Base-by-base conservation (phyloP, 2,888 invertebrate species). In the Acanthosepion pharaonis region DNA sequence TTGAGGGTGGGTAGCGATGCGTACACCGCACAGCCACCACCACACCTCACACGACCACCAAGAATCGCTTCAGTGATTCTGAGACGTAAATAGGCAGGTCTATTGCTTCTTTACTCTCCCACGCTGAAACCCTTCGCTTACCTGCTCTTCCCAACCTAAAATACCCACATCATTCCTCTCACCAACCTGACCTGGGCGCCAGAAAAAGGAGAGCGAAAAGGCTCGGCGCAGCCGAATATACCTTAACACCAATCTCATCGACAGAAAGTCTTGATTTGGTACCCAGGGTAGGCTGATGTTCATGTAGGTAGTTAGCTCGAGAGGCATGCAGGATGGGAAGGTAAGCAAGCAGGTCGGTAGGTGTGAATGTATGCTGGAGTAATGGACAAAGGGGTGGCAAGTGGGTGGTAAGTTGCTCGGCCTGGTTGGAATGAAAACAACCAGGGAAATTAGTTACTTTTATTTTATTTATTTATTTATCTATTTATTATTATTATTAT, bases 51-150 rank as follows among this genome's bases (percentile, higher is more conserved):
- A 11, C 78, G n/a, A n/a, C n/a, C 11, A 78, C 78, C n/a, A 78
- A 78, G 78, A 78, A 78, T n/a, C 78, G 78, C 78, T 78, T n/a
- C 78, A 78, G 28, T 78, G 78, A 78, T 78, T 78, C 78, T n/a
- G 78, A 78, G 78, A 78, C 78, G 78, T 78, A 78, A 78, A 78
- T 78, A 78, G 78, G 78, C 78, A n/a, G 78, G 28, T 9, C 78
- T 28, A n/a, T n/a, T 78, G n/a, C 28, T 28, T 64, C 28, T 78
- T 42, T 55, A n/a, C 78, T 78, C 78, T 78, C 78, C 78, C 78
- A 78, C 78, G 78, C 78, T 78, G 78, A 78, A n/a, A 18, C 9
- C 15, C 78, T 28, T 78, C 1, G 78, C 78, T 78, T 78, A 78
- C 78, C 78, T 78, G 78, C 11, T n/a, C 78, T 78, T 28, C 78